Evolutionary conservation across 2,113 vertebrate genomes (phyloP).

Genomic region (Prinia subflava): DNA sequence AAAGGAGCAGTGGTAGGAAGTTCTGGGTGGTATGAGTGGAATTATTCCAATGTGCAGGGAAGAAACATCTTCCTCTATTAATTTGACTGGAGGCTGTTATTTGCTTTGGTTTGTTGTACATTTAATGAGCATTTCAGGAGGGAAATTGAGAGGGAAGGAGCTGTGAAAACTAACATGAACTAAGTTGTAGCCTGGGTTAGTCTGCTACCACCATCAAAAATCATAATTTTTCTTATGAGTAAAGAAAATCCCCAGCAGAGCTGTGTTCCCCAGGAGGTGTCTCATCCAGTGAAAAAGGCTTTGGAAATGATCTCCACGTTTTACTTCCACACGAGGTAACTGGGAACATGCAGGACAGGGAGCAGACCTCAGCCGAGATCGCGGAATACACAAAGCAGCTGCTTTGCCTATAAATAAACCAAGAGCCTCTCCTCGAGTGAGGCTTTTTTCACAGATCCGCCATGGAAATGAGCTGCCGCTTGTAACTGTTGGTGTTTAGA

Average conservation of each 20-base stretch:
- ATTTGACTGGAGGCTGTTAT: neutral
- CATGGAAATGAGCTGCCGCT: neutral
- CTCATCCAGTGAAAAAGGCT: neutral
- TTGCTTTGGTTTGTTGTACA: neutral
- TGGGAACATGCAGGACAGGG: neutral
- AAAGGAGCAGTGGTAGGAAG: neutral
- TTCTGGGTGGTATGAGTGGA: neutral
- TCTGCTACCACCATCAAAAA: neutral
- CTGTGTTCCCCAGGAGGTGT: neutral
- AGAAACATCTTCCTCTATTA: neutral
- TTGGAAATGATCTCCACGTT: neutral
- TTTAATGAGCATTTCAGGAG: neutral
- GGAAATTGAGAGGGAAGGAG: neutral
- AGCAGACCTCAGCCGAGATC: neutral
- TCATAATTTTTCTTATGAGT: neutral
- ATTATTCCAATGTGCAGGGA: neutral
- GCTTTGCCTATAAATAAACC: constrained; percentile 55
- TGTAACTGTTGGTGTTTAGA: neutral
- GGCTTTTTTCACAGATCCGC: neutral
- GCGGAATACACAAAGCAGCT: constrained; percentile 37
- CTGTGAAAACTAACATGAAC: neutral
- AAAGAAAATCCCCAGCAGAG: neutral
- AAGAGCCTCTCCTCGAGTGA: neutral
- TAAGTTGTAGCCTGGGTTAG: neutral
- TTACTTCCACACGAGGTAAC: neutral